Percentiles rank a stretch among this genome's conserved stretches.
Evolutionary conservation across 2,888 invertebrate genomes (phyloP).

Genomic region (Nasonia oneida): DNA sequence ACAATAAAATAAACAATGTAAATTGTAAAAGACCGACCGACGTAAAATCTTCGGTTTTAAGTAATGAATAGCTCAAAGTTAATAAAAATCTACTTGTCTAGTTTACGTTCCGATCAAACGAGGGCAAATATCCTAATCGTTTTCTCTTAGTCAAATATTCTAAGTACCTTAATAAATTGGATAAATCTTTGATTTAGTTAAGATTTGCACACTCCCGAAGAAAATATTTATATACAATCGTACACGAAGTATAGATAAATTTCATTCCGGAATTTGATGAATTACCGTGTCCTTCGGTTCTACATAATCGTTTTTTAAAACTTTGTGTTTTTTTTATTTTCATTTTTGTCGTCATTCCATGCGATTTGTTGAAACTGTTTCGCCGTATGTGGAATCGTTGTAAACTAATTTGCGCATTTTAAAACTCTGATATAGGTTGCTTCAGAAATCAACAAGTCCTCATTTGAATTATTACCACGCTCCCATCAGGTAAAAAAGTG

Average conservation of each 20-base stretch:
- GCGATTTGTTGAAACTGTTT: not conserved
- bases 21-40: not conserved
- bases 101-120: not conserved
- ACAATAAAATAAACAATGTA: slow-evolving; percentile 38
- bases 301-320: slow-evolving; percentile 20
- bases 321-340: not conserved
- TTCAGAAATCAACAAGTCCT: not conserved
- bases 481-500: not conserved
- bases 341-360: not conserved
- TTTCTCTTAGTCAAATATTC: slow-evolving; percentile 6
- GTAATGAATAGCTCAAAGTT: not conserved
- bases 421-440: not conserved
- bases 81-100: slow-evolving; percentile 18
- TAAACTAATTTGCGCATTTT: not conserved
- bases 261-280: not conserved
- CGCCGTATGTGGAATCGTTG: not conserved
- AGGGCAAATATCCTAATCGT: slow-evolving; percentile 2
- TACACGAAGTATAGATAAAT: slow-evolving; percentile 8
- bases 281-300: not conserved
- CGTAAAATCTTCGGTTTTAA: slow-evolving; percentile 13
- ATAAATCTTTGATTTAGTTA: slow-evolving; percentile 13
- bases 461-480: not conserved
- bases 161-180: not conserved
- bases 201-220: slow-evolving; percentile 39
- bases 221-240: slow-evolving; percentile 25